Evolutionary conservation across 1,140 invertebrate genomes (phyloP).

Genomic region (Bactericera cockerelli): DNA sequence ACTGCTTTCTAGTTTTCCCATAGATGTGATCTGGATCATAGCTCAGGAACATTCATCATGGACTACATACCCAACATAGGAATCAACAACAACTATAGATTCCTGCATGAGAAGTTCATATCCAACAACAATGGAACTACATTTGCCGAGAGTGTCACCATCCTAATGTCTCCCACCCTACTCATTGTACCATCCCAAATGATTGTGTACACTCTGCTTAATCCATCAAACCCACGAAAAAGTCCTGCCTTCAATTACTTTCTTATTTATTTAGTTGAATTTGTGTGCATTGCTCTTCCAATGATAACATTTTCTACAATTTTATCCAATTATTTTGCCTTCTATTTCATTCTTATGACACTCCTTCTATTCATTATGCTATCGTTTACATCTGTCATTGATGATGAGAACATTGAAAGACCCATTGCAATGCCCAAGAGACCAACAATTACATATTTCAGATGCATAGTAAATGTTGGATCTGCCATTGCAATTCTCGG

Average conservation of each 20-base stretch:
- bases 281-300: constrained; percentile 2
- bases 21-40: too few species aligned
- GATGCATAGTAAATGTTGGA: constrained; percentile 51
- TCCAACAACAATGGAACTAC: constrained; percentile 2
- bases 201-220: not conserved
- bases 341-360: not conserved
- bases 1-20: too few species aligned
- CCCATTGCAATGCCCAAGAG: constrained; percentile 23
- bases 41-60: too few species aligned
- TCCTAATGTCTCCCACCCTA: constrained; percentile 4
- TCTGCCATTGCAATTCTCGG: constrained; percentile 75
- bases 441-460: constrained; percentile 45
- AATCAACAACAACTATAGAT: constrained; percentile 7
- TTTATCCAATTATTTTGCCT: not conserved
- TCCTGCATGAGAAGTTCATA: not conserved
- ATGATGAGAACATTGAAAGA: not conserved
- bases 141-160: not conserved
- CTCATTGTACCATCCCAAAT: not conserved
- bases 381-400: constrained; percentile 1
- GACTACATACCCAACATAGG: not conserved
- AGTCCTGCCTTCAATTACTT: not conserved
- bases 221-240: not conserved
- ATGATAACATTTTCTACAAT: not conserved
- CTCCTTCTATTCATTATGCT: not conserved
- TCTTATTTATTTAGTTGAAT: not conserved